Evolutionary conservation across 2,113 vertebrate genomes (phyloP).

Genomic region (Lynx canadensis): DNA sequence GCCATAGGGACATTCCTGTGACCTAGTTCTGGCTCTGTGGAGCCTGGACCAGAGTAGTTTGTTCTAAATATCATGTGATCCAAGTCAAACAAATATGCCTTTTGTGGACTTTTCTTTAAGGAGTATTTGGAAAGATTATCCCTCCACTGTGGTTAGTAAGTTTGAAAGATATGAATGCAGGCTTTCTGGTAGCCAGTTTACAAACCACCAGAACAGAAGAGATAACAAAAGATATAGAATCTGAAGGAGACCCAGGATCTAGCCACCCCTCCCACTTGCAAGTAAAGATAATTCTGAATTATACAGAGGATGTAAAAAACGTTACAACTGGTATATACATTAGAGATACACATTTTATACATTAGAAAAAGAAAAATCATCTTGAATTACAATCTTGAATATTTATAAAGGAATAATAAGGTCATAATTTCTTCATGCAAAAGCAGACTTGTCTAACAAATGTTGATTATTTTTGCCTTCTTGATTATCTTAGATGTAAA

Average conservation of each 20-base stretch:
- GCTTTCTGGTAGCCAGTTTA: background rate
- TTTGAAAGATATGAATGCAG: background rate
- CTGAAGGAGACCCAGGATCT: background rate
- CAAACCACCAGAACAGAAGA: background rate
- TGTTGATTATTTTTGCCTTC: background rate
- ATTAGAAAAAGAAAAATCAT: background rate
- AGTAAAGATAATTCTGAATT: constrained; percentile 1
- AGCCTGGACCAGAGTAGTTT: background rate
- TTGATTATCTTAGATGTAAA: background rate
- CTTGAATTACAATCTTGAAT: background rate
- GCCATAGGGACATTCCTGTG: background rate
- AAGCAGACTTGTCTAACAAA: background rate
- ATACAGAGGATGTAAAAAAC: background rate
- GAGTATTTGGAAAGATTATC: background rate
- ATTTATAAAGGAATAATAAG: background rate
- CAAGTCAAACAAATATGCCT: background rate
- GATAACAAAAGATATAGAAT: background rate
- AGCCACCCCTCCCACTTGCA: too few relatives aligned
- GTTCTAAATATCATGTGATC: background rate
- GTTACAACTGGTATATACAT: background rate
- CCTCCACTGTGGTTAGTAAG: background rate
- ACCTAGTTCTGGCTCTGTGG: background rate
- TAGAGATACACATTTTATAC: background rate
- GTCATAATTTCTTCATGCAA: background rate
- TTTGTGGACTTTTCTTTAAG: background rate